Evolutionary conservation across 35 echinoderm and acorn worm genomes (phyloP).

Genomic region (Lytechinus variegatus): DNA sequence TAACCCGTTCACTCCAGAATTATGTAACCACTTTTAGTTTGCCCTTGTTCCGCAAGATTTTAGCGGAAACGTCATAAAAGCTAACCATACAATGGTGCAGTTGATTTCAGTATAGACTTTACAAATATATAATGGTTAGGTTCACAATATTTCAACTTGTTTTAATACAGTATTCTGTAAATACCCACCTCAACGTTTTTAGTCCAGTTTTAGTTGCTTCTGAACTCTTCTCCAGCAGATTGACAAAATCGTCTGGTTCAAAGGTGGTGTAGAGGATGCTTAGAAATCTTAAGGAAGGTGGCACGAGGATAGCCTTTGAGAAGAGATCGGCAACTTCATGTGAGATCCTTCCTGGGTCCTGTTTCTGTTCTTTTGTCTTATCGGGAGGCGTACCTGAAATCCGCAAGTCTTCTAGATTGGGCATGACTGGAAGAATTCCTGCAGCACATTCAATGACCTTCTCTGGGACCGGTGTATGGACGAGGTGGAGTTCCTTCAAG

Average conservation of each 20-base stretch:
- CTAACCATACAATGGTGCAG: no score
- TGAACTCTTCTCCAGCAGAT: neutral
- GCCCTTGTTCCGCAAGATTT: no score
- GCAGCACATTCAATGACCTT: slow-evolving; percentile 44
- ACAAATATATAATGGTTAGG: no score
- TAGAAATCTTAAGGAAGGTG: slow-evolving; percentile 21
- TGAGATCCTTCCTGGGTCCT: neutral
- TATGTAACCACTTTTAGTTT: no score
- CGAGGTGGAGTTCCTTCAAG: slow-evolving; percentile 48
- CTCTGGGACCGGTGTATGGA: slow-evolving; percentile 56
- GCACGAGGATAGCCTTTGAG: neutral
- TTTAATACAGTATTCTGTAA: no score
- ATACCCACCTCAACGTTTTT: slow-evolving; percentile 43
- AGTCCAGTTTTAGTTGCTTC: neutral
- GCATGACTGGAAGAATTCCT: slow-evolving; percentile 10
- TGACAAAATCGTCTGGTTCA: slow-evolving; percentile 14
- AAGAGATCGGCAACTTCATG: neutral
- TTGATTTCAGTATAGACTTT: no score
- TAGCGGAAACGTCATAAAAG: no score
- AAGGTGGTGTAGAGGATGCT: slow-evolving; percentile 53
- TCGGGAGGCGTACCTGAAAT: slow-evolving; percentile 41
- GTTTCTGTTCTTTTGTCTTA: neutral
- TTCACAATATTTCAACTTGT: no score
- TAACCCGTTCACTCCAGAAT: no score
- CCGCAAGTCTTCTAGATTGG: slow-evolving; percentile 32